These are phyloP conservation scores for Ctenoplectra terminalis DNA, from an alignment of 1,140 invertebrate genomes.

Conservation along the genomic window DNA sequence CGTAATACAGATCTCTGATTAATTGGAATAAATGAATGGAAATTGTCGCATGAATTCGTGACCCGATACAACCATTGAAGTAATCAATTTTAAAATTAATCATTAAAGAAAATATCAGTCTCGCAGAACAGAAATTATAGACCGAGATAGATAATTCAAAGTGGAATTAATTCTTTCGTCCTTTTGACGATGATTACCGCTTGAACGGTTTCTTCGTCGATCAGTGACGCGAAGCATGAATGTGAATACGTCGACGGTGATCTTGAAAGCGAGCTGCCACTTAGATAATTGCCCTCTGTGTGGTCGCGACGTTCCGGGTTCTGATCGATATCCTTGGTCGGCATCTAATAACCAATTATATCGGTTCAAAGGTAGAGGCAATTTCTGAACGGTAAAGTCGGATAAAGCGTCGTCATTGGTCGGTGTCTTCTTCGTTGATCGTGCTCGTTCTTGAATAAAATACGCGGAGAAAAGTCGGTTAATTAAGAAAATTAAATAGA, in stretches of 20 bases:
- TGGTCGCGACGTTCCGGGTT: slow-evolving; percentile 8
- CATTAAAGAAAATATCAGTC: too few species aligned
- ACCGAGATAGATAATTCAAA: slow-evolving; percentile 15
- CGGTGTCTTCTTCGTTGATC: background rate
- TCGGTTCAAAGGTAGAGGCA: slow-evolving; percentile 12
- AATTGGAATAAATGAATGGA: too few species aligned
- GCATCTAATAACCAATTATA: slow-evolving; percentile 60
- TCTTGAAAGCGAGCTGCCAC: slow-evolving; percentile 55
- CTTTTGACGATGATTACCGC: slow-evolving; percentile 29
- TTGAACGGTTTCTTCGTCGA: slow-evolving; percentile 14
- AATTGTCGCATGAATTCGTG: background rate
- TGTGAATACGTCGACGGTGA: slow-evolving; percentile 21
- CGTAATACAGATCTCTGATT: too few species aligned
- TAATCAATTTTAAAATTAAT: background rate
- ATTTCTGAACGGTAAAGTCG: slow-evolving; percentile 21
- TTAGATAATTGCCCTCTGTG: slow-evolving; percentile 53
- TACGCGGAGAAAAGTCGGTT: slow-evolving; percentile 5
- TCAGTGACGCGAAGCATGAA: background rate
- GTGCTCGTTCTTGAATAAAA: background rate
- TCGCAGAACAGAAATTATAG: too few species aligned
- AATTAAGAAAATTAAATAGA: slow-evolving; percentile 36
- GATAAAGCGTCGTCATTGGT: background rate
- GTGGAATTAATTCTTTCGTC: slow-evolving; percentile 36
- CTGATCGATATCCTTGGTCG: slow-evolving; percentile 42
- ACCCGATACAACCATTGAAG: background rate